phyloP scores from a whole-genome alignment of 2,888 invertebrate species.

The Phengaris alcon region DNA sequence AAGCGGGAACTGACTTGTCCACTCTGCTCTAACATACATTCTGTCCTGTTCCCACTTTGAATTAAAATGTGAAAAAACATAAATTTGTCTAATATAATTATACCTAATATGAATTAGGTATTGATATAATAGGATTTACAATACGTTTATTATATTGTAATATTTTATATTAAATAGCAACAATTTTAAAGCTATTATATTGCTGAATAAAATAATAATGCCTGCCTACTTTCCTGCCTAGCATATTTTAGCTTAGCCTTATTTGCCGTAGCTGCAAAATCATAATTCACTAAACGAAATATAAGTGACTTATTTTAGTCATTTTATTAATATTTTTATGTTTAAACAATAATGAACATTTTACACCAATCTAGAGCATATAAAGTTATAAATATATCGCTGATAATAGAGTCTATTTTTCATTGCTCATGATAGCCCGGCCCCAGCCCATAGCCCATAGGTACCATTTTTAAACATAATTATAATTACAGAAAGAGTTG shows the following conservation, averaged over 20 bases:
- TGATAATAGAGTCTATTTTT: not conserved
- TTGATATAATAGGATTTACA: not conserved
- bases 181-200: not conserved
- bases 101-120: not conserved
- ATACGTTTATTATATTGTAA: not conserved
- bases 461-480: no score
- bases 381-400: not conserved
- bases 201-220: not conserved
- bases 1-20: constrained; percentile 50
- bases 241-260: not conserved
- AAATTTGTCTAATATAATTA: constrained; percentile 18
- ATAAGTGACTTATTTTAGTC: not conserved
- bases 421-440: not conserved
- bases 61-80: not conserved
- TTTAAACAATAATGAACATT: not conserved
- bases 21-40: constrained; percentile 49
- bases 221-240: not conserved
- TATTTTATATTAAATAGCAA: not conserved
- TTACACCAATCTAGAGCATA: not conserved
- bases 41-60: constrained; percentile 47
- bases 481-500: no score
- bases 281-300: no score
- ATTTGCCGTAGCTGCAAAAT: not conserved
- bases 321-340: not conserved
- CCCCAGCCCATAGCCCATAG: no score